These are phyloP conservation scores for Hypomesus transpacificus DNA, from an alignment of 2,113 vertebrate species.

Conservation along the genomic window DNA sequence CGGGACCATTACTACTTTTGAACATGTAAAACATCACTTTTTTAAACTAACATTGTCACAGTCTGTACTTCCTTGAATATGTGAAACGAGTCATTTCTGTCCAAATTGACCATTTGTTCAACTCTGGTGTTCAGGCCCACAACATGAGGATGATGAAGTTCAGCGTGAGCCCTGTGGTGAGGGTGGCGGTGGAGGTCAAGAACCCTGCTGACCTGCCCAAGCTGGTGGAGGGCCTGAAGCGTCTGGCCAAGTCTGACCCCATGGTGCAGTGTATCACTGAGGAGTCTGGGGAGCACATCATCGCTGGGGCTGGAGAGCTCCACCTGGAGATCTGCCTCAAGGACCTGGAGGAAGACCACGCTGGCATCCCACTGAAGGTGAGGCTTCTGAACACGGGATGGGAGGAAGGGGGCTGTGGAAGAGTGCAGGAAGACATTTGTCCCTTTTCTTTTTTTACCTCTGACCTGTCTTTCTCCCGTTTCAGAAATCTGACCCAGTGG, in stretches of 20 bases:
- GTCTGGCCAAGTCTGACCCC: constrained; percentile 83
- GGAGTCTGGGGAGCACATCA: constrained; percentile 85
- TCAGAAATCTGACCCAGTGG: constrained; percentile 86
- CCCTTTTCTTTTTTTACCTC: too few relatives aligned
- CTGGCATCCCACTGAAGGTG: constrained; percentile 86
- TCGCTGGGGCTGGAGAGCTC: constrained; percentile 80
- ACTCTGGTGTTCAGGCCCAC: constrained; percentile 67
- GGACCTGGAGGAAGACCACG: constrained; percentile 84
- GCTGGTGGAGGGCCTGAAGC: constrained; percentile 82
- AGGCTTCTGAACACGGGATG: not conserved
- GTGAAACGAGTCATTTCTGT: too few relatives aligned
- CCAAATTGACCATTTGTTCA: not conserved
- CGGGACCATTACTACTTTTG: constrained; percentile 83
- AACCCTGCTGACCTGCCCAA: constrained; percentile 84
- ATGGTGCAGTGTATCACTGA: constrained; percentile 90
- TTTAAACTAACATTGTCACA: not conserved
- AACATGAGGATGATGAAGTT: constrained; percentile 90
- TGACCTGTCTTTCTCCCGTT: not conserved
- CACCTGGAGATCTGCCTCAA: constrained; percentile 86
- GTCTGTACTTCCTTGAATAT: not conserved
- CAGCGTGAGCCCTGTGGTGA: constrained; percentile 83
- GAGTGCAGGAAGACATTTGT: not conserved
- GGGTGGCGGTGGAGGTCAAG: constrained; percentile 83
- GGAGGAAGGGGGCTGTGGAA: not conserved
- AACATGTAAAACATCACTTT: constrained; percentile 29